Base-by-base conservation (phyloP, 2,888 invertebrate species). In the Hypomecis atomaria region DNA sequence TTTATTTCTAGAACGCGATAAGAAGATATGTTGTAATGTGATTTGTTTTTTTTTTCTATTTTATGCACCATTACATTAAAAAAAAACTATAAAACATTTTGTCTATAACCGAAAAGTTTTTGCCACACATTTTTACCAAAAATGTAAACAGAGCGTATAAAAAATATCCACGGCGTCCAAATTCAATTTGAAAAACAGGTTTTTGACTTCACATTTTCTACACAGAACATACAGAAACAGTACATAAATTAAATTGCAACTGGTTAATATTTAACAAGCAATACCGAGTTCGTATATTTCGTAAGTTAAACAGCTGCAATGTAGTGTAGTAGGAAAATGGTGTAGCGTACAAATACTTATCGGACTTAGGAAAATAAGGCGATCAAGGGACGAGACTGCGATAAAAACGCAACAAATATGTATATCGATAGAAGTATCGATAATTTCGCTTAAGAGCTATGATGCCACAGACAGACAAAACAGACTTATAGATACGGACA, bases 281-380 rank as follows among this genome's bases (percentile, higher is more conserved):
- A 43, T 50, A 45, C 62, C 52, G 23, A 58, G 59, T 67, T 49
- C 57, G 62, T 57, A 62, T 53, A 37, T 52, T 66, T 58, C 48
- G 57, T 50, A 23, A 44, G 36, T 40, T 37, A 33, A 56, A 38
- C 53, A 8, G 53, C 38, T 13, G 57, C 62, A 59, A 55, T 72
- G 52, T 60, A 73, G 67, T 70, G 73, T 74, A 75, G 75, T 70
- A 71, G 75, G 77, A 74, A 79, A 84, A 81, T 79, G 74, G 81
- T 78, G 75, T 81, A 78, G 78, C 81, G 79, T 81, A 77, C 78
- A 78, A 84, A 88, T 84, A 77, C 78, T 83, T 84, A 86, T 87
- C 83, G 75, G 71, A 77, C 71, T 76, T 79, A 57, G 42, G 62
- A 42, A 62, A 62, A 57, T 57, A 42, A 42, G 40, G 36, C 43